A percentile compares a stretch with the other conserved stretches of the same genome.
phyloP scores from a whole-genome alignment of 2,888 invertebrate genomes.

The Neoscelio sp. region DNA sequence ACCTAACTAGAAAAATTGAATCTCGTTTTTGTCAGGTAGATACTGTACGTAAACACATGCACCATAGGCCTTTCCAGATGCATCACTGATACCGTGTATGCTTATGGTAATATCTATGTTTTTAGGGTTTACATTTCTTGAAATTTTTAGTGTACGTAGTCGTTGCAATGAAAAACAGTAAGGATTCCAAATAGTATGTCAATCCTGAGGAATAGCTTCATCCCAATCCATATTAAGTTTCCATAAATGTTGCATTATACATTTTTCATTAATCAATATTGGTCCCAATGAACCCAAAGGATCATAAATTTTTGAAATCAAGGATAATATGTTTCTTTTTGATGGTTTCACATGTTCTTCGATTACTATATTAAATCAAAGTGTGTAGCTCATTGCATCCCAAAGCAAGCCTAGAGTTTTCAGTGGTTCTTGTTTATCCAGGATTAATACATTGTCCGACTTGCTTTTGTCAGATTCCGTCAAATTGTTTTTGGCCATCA shows the following conservation, averaged over 20 bases:
- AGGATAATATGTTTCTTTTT: slow-evolving; percentile 49
- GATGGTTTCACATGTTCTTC: slow-evolving; percentile 3
- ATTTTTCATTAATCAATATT: slow-evolving; percentile 55
- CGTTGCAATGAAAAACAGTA: no score
- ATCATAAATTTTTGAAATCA: slow-evolving; percentile 64
- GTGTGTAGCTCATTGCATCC: slow-evolving; percentile 3
- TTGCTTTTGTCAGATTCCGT: neutral
- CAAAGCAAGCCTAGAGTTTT: slow-evolving; percentile 20
- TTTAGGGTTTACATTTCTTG: no score
- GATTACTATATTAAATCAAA: slow-evolving; percentile 3
- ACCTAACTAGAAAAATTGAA: no score
- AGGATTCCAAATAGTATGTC: slow-evolving; percentile 19
- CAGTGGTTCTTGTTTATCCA: slow-evolving; percentile 6
- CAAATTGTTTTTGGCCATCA: slow-evolving; percentile 10
- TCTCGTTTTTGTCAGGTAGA: no score
- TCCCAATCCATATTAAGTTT: slow-evolving; percentile 38
- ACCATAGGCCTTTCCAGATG: no score
- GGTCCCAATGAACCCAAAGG: slow-evolving; percentile 60
- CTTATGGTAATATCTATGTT: no score
- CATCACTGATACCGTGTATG: no score
- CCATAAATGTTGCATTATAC: slow-evolving; percentile 58
- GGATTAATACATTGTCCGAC: neutral
- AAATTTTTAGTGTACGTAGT: no score
- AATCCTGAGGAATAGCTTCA: slow-evolving; percentile 19
- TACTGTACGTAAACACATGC: no score